These are phyloP conservation scores for Coenonympha glycerion DNA, from an alignment of 2,888 invertebrate genomes.

Conservation along the genomic window DNA sequence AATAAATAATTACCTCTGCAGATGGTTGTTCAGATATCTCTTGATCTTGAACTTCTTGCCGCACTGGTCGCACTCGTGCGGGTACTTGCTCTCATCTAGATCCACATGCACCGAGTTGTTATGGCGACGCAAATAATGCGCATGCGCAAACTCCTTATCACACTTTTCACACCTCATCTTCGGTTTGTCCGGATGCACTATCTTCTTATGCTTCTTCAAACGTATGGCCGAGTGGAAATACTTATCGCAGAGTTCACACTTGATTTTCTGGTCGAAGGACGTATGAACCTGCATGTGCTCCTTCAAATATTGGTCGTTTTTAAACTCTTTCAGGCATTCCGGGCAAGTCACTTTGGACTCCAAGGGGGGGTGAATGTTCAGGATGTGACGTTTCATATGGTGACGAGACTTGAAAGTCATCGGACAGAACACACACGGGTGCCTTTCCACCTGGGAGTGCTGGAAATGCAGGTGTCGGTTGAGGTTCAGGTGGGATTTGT, in stretches of 20 bases:
- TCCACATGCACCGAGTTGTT: conserved; percentile 62
- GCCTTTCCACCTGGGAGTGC: conserved; percentile 56
- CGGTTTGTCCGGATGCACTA: conserved; percentile 62
- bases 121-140: conserved; percentile 58
- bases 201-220: conserved; percentile 65
- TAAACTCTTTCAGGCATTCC: conserved; percentile 65
- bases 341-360: conserved; percentile 67
- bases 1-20: too few relatives aligned
- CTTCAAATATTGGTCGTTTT: conserved; percentile 65
- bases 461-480: conserved; percentile 61
- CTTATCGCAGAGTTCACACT: conserved; percentile 66
- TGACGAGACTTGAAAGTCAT: conserved; percentile 67
- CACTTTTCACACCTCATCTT: conserved; percentile 64
- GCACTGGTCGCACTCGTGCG: conserved; percentile 61
- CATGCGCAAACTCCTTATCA: conserved; percentile 64
- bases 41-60: conserved; percentile 66
- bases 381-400: conserved; percentile 65
- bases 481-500: conserved; percentile 58
- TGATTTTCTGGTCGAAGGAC: conserved; percentile 56
- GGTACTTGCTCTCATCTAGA: conserved; percentile 55
- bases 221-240: conserved; percentile 61
- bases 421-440: conserved; percentile 64
- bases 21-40: conserved; percentile 59
- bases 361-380: conserved; percentile 66
- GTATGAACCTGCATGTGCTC: conserved; percentile 70